These are phyloP conservation scores for Mesoclemmys tuberculata DNA, from an alignment of 2,113 vertebrate genomes.

Conservation along the genomic window DNA sequence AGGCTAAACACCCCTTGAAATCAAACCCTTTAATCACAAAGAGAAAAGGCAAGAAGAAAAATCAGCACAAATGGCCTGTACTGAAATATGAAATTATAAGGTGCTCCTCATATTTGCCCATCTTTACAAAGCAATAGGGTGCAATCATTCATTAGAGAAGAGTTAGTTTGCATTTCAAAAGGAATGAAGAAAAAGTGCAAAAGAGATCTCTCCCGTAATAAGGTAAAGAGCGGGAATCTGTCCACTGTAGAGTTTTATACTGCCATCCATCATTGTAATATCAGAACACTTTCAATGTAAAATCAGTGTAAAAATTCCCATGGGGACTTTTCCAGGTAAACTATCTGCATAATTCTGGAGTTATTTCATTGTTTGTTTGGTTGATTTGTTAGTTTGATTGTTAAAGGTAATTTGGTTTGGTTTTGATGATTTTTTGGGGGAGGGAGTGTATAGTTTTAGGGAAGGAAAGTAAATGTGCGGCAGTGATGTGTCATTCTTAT, in stretches of 20 bases:
- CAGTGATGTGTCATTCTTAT: not conserved
- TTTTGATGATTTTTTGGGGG: fast-evolving
- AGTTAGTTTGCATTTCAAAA: not conserved
- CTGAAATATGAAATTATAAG: fast-evolving
- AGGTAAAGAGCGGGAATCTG: not conserved
- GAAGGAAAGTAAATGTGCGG: fast-evolving
- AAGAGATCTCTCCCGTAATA: not conserved
- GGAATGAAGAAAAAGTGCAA: not conserved
- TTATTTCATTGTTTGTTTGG: fast-evolving
- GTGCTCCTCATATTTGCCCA: not conserved
- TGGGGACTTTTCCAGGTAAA: not conserved
- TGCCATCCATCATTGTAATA: fast-evolving
- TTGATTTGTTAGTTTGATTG: not conserved
- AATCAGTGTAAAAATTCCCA: not conserved
- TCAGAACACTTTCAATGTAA: not conserved
- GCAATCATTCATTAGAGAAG: not conserved
- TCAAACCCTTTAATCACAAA: not conserved
- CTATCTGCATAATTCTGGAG: fast-evolving
- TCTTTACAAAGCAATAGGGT: fast-evolving
- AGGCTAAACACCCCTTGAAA: not conserved
- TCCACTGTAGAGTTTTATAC: not conserved
- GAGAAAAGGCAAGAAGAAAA: not conserved
- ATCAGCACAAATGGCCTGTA: not conserved
- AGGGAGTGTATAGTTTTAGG: not conserved
- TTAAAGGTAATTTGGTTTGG: not conserved